Conservation (phyloP, 64 coral and sea anemone species). For the Hydrozoanthus tunicans region DNA sequence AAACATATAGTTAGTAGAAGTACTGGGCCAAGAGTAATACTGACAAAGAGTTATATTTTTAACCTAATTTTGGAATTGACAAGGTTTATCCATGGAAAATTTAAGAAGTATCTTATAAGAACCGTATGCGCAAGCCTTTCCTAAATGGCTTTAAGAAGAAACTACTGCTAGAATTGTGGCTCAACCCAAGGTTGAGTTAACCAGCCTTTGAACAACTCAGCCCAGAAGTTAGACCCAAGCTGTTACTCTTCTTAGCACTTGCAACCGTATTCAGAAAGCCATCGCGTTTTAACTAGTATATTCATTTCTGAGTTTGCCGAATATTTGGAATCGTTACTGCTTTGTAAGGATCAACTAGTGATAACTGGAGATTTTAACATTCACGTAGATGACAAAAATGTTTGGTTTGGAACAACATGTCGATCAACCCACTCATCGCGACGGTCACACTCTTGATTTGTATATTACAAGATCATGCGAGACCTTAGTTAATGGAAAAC, state of each 20-base stretch:
- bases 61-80: no score
- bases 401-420: conserved; percentile 17
- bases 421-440: background rate
- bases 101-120: no score
- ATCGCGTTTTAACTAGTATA: background rate
- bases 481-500: conserved; percentile 36
- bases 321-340: background rate
- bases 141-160: no score
- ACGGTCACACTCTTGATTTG: background rate
- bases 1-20: no score
- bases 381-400: background rate
- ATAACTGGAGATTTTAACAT: no score
- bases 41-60: no score
- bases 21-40: no score
- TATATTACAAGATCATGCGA: conserved; percentile 27
- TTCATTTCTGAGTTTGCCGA: background rate
- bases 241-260: background rate
- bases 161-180: no score
- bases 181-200: no score
- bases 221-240: background rate
- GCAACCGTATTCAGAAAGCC: background rate
- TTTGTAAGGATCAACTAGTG: background rate
- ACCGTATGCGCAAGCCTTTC: no score
- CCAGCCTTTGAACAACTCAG: no score
- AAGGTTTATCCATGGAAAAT: no score